Conservation (phyloP, 2,888 invertebrate genomes). For the Apomyelois bistriatella region DNA sequence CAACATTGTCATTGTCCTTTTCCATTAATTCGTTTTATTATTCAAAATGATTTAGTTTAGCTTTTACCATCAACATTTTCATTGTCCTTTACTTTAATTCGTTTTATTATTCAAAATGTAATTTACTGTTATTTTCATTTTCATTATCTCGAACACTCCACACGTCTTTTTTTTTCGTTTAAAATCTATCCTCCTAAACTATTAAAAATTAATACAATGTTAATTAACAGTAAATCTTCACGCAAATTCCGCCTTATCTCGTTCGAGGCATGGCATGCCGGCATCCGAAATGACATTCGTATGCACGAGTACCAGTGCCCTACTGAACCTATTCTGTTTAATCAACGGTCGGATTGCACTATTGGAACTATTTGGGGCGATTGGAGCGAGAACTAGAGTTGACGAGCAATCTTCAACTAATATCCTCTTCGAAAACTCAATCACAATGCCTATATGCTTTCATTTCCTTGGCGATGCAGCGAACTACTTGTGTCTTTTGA, state of each 20-base stretch:
- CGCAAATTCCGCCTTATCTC: background rate
- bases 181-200: too few species aligned
- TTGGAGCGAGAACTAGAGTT: conserved; percentile 64
- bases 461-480: conserved; percentile 48
- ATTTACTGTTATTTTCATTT: too few species aligned
- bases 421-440: conserved; percentile 74
- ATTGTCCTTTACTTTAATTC: too few species aligned
- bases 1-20: too few species aligned
- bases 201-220: too few species aligned
- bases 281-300: background rate
- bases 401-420: conserved; percentile 78
- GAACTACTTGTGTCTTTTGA: background rate
- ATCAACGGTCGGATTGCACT: conserved; percentile 59
- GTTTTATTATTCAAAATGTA: too few species aligned
- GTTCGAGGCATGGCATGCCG: background rate
- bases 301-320: conserved; percentile 42
- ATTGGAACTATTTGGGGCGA: conserved; percentile 58
- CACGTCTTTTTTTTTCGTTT: too few species aligned
- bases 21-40: too few species aligned
- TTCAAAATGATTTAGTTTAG: too few species aligned
- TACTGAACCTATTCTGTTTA: conserved; percentile 74
- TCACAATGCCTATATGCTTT: conserved; percentile 59
- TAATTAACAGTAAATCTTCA: too few species aligned
- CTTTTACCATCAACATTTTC: too few species aligned
- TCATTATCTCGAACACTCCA: too few species aligned